Evolutionary conservation across 2,113 vertebrate genomes (phyloP).

Genomic region (Todiramphus chloris): DNA sequence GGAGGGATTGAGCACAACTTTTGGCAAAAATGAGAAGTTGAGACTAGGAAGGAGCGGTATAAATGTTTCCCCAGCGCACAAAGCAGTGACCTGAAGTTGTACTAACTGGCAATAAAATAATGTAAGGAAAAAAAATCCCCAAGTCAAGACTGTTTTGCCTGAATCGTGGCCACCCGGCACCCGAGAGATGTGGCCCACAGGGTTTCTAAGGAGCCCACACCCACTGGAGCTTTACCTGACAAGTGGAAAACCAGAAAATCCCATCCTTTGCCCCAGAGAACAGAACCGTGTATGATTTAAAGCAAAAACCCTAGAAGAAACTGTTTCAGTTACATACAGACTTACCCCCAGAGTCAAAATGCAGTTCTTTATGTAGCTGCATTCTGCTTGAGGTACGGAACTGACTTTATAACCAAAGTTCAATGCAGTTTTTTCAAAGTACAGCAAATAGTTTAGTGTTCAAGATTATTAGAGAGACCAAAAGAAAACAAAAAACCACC

Average conservation of each 20-base stretch:
- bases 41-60: not conserved
- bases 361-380: accelerated
- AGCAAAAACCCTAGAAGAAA: not conserved
- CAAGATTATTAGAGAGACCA: not conserved
- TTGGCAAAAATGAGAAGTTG: accelerated
- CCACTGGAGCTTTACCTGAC: not conserved
- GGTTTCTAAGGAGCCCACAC: accelerated
- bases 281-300: not conserved
- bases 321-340: not conserved
- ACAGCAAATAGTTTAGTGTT: not conserved
- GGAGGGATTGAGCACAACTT: not conserved
- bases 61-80: not conserved
- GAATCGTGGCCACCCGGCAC: not conserved
- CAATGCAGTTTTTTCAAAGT: not conserved
- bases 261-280: not conserved
- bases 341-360: not conserved
- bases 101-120: not conserved
- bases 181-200: accelerated
- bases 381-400: not conserved
- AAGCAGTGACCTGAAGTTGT: not conserved
- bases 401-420: not conserved
- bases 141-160: not conserved
- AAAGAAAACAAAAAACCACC: not conserved
- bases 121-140: not conserved
- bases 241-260: not conserved